Conservation (phyloP, 1,140 invertebrate genomes). For the Drosophila nannoptera region DNA sequence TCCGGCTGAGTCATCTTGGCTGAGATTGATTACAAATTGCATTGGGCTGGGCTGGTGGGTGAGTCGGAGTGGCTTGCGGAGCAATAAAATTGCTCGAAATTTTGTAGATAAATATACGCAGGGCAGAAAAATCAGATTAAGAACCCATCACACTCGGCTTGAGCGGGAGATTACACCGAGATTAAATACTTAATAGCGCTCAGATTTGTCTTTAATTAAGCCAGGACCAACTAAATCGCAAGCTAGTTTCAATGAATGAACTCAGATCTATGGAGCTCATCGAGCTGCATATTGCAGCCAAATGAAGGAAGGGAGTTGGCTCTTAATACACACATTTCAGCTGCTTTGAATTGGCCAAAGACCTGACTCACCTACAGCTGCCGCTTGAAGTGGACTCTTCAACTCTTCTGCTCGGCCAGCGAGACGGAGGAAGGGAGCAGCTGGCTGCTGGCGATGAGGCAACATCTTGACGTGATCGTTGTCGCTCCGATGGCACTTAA, state of each 20-base stretch:
- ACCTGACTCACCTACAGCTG: slow-evolving; percentile 21
- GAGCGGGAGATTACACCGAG: not conserved
- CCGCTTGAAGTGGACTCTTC: not conserved
- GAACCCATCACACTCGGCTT: not conserved
- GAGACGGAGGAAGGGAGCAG: not conserved
- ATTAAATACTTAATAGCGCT: too few species aligned
- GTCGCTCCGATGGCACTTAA: slow-evolving; percentile 68
- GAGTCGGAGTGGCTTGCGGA: not conserved
- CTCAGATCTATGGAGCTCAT: not conserved
- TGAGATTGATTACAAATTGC: slow-evolving; percentile 47
- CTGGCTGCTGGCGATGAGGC: slow-evolving; percentile 23
- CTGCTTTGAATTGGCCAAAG: not conserved
- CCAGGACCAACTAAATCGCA: too few species aligned
- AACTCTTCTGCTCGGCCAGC: too few species aligned
- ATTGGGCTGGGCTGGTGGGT: slow-evolving; percentile 14
- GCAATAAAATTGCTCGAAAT: slow-evolving; percentile 20
- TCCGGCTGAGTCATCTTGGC: slow-evolving; percentile 45
- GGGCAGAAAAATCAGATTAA: slow-evolving; percentile 9
- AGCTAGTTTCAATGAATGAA: too few species aligned
- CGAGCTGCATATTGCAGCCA: not conserved
- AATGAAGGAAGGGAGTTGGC: not conserved
- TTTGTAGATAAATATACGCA: not conserved
- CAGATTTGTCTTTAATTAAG: too few species aligned
- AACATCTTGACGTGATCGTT: slow-evolving; percentile 49
- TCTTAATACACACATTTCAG: not conserved